A percentile compares a stretch with the other conserved stretches of the same genome.
These are phyloP conservation scores for Hyles lineata DNA, from an alignment of 2,888 invertebrate species.

Conservation along the genomic window DNA sequence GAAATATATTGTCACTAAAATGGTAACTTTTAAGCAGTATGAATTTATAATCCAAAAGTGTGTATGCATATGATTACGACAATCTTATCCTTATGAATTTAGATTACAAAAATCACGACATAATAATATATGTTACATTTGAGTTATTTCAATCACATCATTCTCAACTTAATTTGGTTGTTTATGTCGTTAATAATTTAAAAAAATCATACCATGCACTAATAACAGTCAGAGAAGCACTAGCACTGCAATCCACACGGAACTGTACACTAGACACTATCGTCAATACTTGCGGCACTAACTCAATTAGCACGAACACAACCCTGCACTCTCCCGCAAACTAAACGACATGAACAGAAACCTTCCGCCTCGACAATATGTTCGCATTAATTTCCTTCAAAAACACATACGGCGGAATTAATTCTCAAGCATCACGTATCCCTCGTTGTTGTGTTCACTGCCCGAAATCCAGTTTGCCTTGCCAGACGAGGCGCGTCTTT, in stretches of 20 bases:
- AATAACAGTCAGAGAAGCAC: background rate
- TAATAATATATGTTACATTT: no score
- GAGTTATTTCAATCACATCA: no score
- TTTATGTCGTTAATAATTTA: background rate
- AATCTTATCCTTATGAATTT: no score
- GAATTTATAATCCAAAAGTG: no score
- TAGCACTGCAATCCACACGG: conserved; percentile 18
- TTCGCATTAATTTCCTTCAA: background rate
- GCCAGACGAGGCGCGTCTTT: conserved; percentile 17
- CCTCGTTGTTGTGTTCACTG: background rate
- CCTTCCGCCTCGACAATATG: background rate
- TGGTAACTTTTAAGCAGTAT: no score
- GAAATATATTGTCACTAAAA: no score
- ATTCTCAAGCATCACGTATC: background rate
- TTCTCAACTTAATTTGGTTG: background rate
- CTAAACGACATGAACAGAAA: background rate
- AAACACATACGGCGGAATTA: background rate
- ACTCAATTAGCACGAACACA: conserved; percentile 6
- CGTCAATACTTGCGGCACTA: background rate
- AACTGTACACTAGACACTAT: background rate
- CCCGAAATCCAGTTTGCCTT: conserved; percentile 21
- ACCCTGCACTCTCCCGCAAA: background rate
- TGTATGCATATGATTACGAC: no score
- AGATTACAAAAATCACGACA: no score
- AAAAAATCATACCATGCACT: background rate